Conservation (phyloP, 2,888 invertebrate species). For the Ischnus inquisitorius region DNA sequence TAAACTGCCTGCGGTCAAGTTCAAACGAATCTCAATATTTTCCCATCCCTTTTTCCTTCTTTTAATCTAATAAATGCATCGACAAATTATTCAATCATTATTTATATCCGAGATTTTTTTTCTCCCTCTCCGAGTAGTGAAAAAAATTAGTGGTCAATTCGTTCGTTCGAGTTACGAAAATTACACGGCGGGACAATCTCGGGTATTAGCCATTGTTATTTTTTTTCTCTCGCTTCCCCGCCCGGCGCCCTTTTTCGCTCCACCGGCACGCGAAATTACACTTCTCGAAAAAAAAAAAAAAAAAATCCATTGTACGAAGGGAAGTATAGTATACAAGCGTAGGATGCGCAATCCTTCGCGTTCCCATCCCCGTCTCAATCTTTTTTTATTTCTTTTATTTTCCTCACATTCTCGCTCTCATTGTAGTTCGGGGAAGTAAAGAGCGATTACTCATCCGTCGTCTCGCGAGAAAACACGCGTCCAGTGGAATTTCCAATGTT, state of each 20-base stretch:
- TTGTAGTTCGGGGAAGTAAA: constrained; percentile 13
- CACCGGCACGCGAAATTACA: constrained; percentile 76
- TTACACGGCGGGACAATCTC: constrained; percentile 75
- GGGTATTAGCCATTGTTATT: constrained; percentile 63
- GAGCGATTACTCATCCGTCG: constrained; percentile 13
- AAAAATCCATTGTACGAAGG: constrained; percentile 78
- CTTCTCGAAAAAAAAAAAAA: constrained; percentile 70
- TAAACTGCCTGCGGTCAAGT: background rate
- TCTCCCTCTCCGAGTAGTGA: background rate
- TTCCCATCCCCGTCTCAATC: background rate
- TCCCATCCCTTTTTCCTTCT: background rate
- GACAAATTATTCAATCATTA: constrained; percentile 28
- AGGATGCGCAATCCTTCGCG: constrained; percentile 26
- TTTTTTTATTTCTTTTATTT: constrained; percentile 53
- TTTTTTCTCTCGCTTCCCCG: constrained; percentile 15
- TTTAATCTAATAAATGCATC: constrained; percentile 42
- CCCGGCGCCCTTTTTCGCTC: constrained; percentile 14
- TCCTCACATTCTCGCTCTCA: constrained; percentile 4
- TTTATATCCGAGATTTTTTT: constrained; percentile 20
- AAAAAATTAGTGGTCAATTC: constrained; percentile 41
- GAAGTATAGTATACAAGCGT: background rate
- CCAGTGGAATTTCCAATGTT: constrained; percentile 12
- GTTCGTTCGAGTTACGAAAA: constrained; percentile 67
- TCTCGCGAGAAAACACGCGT: constrained; percentile 9
- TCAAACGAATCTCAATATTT: constrained; percentile 9